These are phyloP conservation scores for Platalea minor DNA, from an alignment of 2,797 vertebrate genomes.

Conservation along the genomic window DNA sequence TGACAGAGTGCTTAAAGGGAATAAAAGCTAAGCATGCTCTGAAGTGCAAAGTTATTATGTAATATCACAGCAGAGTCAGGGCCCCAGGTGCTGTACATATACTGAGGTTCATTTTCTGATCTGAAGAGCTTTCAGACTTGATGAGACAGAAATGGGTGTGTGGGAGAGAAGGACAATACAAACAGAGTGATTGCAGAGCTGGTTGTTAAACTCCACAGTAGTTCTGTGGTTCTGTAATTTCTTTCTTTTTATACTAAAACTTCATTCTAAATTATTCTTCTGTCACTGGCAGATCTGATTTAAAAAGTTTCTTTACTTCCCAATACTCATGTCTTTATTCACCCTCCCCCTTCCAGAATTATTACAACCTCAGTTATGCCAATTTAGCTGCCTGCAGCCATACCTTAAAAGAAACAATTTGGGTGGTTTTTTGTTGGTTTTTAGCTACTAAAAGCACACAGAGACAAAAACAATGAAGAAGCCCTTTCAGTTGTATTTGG, in stretches of 20 bases:
- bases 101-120: conserved; percentile 48
- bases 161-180: conserved; percentile 49
- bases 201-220: conserved; percentile 28
- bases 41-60: conserved; percentile 51
- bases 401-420: background rate
- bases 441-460: background rate
- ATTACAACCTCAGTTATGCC: background rate
- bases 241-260: conserved; percentile 17
- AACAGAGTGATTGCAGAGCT: conserved; percentile 28
- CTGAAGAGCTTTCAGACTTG: conserved; percentile 50
- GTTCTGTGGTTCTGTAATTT: background rate
- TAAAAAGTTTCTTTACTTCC: conserved; percentile 30
- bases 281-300: conserved; percentile 19
- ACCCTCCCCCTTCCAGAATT: background rate
- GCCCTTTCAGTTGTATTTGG: background rate
- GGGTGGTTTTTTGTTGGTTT: background rate
- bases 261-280: conserved; percentile 38
- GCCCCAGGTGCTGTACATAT: conserved; percentile 32
- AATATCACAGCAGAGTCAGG: conserved; percentile 43
- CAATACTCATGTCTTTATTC: background rate
- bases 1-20: conserved; percentile 51
- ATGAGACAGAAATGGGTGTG: conserved; percentile 21
- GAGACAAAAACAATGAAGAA: background rate
- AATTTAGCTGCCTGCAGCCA: conserved; percentile 6
- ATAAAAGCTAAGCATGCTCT: conserved; percentile 51